Evolutionary conservation across 2,888 invertebrate species (phyloP).

Genomic region (Cheilosia variabilis): DNA sequence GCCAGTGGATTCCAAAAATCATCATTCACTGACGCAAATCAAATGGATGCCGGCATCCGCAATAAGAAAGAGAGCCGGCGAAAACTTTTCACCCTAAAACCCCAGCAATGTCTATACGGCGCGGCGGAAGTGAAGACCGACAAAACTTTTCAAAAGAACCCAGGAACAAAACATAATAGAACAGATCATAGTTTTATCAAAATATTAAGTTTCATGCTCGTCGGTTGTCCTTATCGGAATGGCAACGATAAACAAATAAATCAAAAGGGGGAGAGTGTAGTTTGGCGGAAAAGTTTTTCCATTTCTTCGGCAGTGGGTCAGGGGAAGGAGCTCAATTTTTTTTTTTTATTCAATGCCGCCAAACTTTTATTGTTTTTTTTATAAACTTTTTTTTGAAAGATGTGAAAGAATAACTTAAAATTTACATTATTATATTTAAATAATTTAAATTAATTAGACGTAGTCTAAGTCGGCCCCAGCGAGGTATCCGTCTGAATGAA

Average conservation of each 20-base stretch:
- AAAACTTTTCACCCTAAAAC: constrained; percentile 13
- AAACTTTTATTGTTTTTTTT: too few relatives aligned
- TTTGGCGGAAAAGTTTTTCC: neutral
- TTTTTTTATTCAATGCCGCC: too few relatives aligned
- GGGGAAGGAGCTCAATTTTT: neutral
- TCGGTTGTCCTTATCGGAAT: constrained; percentile 16
- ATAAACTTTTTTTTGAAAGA: too few relatives aligned
- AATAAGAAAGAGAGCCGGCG: constrained; percentile 2
- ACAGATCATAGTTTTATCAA: constrained; percentile 56
- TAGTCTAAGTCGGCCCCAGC: too few relatives aligned
- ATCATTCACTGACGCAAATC: constrained; percentile 48
- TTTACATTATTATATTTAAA: too few relatives aligned
- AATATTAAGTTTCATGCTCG: constrained; percentile 48
- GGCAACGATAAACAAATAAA: constrained; percentile 32
- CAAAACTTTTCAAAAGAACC: constrained; percentile 23
- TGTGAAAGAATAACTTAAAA: too few relatives aligned
- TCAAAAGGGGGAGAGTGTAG: neutral
- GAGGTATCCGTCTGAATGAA: too few relatives aligned
- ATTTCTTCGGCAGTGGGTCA: neutral
- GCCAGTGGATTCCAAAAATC: constrained; percentile 15
- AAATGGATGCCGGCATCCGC: constrained; percentile 43
- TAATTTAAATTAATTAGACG: too few relatives aligned
- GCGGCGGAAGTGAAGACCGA: neutral
- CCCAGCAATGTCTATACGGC: neutral
- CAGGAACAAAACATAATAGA: constrained; percentile 19